phyloP scores from a whole-genome alignment of 2,888 invertebrate genomes.

The Sturmia bella region DNA sequence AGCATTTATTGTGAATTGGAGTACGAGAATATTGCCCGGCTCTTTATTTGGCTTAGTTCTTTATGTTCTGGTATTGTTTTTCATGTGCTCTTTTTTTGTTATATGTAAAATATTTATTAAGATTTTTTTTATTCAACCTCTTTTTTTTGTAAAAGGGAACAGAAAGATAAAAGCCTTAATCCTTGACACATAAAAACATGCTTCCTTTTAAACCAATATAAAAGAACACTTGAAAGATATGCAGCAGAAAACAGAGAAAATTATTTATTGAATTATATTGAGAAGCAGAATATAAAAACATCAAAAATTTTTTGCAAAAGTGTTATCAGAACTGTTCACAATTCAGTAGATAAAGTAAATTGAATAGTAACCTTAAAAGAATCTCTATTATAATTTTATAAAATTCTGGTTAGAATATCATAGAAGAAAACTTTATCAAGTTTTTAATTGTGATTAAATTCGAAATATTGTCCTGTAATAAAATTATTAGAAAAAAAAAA shows the following conservation, averaged over 20 bases:
- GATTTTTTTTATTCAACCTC: constrained; percentile 3
- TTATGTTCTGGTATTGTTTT: constrained; percentile 39
- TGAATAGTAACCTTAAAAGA: too few species aligned
- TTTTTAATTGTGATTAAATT: too few species aligned
- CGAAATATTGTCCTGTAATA: too few species aligned
- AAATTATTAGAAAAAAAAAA: too few species aligned
- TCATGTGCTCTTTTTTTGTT: constrained; percentile 32
- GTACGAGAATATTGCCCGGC: constrained; percentile 30
- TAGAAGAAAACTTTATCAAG: too few species aligned
- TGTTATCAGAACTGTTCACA: too few species aligned
- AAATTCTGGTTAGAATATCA: too few species aligned
- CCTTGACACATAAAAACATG: constrained; percentile 59
- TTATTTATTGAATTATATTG: neutral
- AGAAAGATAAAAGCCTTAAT: constrained; percentile 51
- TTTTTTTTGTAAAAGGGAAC: constrained; percentile 29
- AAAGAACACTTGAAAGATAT: neutral
- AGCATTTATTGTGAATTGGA: constrained; percentile 58
- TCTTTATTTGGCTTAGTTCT: constrained; percentile 44
- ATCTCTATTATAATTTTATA: too few species aligned
- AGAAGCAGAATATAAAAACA: neutral
- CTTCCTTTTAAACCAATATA: constrained; percentile 32
- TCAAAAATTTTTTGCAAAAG: neutral
- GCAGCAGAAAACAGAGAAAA: neutral
- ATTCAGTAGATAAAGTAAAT: too few species aligned
- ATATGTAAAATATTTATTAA: neutral